Evolutionary conservation across 2,888 invertebrate genomes (phyloP), one percentile per base, ranked within the genome.

Genomic region (Amphipoea lucens): DNA sequence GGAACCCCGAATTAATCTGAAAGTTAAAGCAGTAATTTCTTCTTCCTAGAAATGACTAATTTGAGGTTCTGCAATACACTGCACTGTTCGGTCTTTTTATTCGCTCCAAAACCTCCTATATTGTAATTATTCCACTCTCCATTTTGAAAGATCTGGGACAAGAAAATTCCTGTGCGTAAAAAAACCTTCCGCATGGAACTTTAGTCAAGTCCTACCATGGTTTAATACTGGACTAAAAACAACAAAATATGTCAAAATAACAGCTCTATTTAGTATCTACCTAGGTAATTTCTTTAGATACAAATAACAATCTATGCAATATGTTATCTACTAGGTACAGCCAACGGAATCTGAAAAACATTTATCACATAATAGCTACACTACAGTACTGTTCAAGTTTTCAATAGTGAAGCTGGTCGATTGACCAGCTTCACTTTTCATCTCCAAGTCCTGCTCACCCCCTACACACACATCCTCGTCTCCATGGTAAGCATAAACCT

Each of bases 401-500:
- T 3, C 0, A 0, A 14, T 48, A 57, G 23, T 9, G 23, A 23
- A 23, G 57, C 57, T n/a, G 11, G 4, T 57, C 45, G 12, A 54
- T 6, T 5, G n/a, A 4, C n/a, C 14, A 66, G 57, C 48, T 17
- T 45, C 45, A 40, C n/a, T 29, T 3, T 3, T 9, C 48, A 14
- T 7, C 14, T 29, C 1, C 45, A 23, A 60, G 40, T 29, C 67
- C 79, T 60, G 51, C 67, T 80, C 54, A 74, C 51, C 62, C 73
- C 67, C 66, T 7, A 42, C 40, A 73, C 81, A 81, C 79, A 83
- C 85, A 85, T 66, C 36, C 63, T 65, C 75, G 4, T 87, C 78
- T 20, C 48, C 76, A 72, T 60, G 57, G 87, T 82, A 42, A 85
- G 81, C 75, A 88, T 92, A 91, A 89, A 90, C 91, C 90, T 85